Percentiles rank a stretch among this genome's conserved stretches.
phyloP scores from a whole-genome alignment of 1,140 invertebrate genomes.

The Drusus annulatus region DNA sequence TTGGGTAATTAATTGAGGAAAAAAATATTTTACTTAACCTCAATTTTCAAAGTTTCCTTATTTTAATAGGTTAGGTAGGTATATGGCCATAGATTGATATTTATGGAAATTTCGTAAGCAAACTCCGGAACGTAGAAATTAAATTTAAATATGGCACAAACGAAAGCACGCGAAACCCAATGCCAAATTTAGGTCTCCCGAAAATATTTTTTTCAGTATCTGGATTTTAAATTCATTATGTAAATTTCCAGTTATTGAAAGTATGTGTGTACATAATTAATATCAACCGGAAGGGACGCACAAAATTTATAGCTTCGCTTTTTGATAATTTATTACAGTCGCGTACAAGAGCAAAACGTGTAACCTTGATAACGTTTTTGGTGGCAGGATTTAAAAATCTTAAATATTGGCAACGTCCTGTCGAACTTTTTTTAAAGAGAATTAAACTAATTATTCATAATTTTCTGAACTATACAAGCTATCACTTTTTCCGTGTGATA shows the following conservation, averaged over 20 bases:
- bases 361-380: no score
- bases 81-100: slow-evolving; percentile 4
- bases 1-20: slow-evolving; percentile 2
- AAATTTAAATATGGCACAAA: neutral
- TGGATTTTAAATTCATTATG: neutral
- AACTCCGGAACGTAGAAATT: neutral
- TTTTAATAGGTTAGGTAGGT: neutral
- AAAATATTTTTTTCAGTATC: slow-evolving; percentile 5
- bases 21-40: neutral
- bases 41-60: neutral
- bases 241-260: neutral
- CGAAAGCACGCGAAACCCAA: neutral
- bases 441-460: no score
- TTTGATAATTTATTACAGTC: no score
- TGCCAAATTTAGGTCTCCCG: neutral
- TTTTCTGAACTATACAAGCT: no score
- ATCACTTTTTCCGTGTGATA: no score
- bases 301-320: no score
- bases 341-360: no score
- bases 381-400: no score
- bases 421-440: no score
- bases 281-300: no score
- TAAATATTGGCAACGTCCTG: no score
- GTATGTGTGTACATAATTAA: no score
- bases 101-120: slow-evolving; percentile 7